Base-by-base conservation (phyloP, 2,888 invertebrate genomes). In the Sisyra terminalis region DNA sequence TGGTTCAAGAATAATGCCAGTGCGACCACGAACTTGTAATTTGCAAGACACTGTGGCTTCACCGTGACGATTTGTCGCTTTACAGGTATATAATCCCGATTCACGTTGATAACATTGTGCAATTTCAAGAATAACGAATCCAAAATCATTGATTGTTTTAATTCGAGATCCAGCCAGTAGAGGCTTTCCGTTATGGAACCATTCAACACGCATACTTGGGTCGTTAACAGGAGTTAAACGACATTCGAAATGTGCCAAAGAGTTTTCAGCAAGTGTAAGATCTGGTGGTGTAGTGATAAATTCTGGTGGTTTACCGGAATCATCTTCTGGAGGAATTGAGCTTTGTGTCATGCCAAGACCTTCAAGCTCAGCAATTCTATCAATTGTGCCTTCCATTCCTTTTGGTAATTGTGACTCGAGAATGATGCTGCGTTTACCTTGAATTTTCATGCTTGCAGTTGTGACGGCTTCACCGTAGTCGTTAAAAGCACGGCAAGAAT, bases 111-210 rank as follows among this genome's bases (percentile, higher is more conserved):
- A 90, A 45, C 93, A 88, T 47, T 92, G 93, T 38, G 87, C 81
- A 44, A 97, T 83, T 69, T 97, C 97, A 47, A 98, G 71, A 51
- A 96, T 93, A 5, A 96, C 94, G 59, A 90, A 94, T 43, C 97
- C 96, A 64, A 97, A 96, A 59, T 97, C 96, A 55, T 92, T 89
- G 51, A 93, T 90, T 0, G 94, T 93, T 63, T 94, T 94, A 50
- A 93, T 83, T 57, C 93, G 77, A 4, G 89, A 89, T 46, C 92
- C 89, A 44, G 88, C 83, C 60, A 85, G 74, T 46, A 97, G 72
- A 3, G 92, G 81, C 61, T 92, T 86, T 35, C 93, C 96, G 59
- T 98, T 93, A 57, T 93, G 93, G 76, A 78, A 96, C 96, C 96
- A 97, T 64, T 96, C 94, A 9, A 93, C 89, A 50, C 86, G 71